Base-by-base conservation (phyloP, 2,113 vertebrate species). In the Octodon degus region DNA sequence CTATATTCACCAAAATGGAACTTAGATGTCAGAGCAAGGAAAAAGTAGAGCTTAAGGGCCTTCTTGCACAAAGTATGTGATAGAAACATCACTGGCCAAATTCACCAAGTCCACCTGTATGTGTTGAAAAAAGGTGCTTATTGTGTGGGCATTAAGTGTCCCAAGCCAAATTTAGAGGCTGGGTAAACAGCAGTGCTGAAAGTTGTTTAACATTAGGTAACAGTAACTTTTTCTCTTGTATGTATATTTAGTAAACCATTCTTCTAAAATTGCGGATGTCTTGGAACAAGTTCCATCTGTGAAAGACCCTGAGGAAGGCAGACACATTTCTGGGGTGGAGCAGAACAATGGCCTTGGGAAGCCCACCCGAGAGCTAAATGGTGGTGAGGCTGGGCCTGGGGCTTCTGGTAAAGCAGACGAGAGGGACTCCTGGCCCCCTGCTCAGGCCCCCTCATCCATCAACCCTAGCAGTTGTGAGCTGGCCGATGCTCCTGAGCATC, bases 301-400 rank as follows among this genome's bases (percentile, higher is more conserved):
- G 81, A 98, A 96, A 87, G 98, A 98, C n/a, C 40, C 93, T 16
- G 98, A 98, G 62, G 98, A 98, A 32, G 80, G 96, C 11, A 97
- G 95, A 70, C 98, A 84, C 7, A 80, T 89, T 7, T 30, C 68
- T 0, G 93, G 93, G 77, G 83, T 92, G 0, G 99, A 99, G 92
- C 99, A 99, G 87, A 99, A 98, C 96, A 99, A 99, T 0, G 99
- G 99, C 60, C 98, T 99, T 70, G 98, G 98, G 94, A 99, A 98
- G 97, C 96, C 89, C 40, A 2, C 81, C 0, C 98, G 98, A 84
- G 99, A 99, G 47, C 82, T 97, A 72, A 99, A 98, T 50, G 97
- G 98, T 40, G 97, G 97, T 3, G 96, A 97, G 55, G 96, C 94
- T 83, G 24, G 97, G 84, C 93, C 74, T 58, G 96, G 83, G 79